A percentile compares a stretch with the other conserved stretches of the same genome.
These are phyloP conservation scores for Elachura formosa DNA, from an alignment of 2,113 vertebrate genomes.

Conservation along the genomic window DNA sequence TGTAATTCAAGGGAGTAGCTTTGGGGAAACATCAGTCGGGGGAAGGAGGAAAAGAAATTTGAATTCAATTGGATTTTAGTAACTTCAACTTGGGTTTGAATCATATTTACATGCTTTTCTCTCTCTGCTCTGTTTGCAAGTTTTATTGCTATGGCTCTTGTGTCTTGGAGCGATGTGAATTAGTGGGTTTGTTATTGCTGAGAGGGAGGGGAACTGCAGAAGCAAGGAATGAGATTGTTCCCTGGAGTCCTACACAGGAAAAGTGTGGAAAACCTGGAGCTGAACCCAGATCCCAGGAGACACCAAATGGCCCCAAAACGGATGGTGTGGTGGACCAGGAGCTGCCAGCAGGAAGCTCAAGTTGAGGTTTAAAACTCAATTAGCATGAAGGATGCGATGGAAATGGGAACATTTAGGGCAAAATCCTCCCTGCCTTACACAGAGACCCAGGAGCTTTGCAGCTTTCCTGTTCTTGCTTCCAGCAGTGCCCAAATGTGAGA, in stretches of 20 bases:
- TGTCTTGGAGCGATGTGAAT: constrained; percentile 3
- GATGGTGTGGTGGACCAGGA: background rate
- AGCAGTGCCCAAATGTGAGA: background rate
- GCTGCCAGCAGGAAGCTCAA: background rate
- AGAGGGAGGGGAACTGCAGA: background rate
- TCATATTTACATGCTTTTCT: background rate
- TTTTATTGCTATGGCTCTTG: background rate
- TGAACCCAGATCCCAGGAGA: background rate
- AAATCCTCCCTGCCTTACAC: background rate
- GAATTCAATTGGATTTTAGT: constrained; percentile 10
- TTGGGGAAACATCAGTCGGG: background rate
- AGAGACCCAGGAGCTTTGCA: background rate
- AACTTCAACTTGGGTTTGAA: constrained; percentile 8
- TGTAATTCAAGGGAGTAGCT: background rate
- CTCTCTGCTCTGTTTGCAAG: background rate
- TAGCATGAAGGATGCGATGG: background rate
- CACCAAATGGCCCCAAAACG: background rate
- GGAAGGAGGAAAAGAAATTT: background rate
- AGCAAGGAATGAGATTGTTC: background rate
- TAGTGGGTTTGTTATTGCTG: background rate
- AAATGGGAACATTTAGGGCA: background rate
- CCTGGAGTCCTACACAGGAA: background rate
- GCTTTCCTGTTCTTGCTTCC: background rate
- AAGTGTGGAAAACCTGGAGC: background rate
- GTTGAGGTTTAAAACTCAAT: background rate